Conservation (phyloP, 1,140 invertebrate genomes). For the Bombus impatiens region DNA sequence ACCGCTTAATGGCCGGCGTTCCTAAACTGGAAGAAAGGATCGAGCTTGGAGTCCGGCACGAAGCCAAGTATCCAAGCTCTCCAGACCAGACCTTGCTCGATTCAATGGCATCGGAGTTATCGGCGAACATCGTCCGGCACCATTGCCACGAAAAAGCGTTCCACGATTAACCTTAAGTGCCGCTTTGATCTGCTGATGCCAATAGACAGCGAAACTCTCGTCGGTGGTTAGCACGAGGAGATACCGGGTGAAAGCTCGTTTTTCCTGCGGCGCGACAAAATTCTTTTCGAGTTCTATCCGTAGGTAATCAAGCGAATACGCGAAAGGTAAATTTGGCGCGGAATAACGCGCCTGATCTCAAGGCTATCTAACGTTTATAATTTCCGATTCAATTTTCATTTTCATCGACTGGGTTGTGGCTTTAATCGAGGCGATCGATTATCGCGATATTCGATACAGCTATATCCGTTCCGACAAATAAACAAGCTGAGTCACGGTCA, state of each 20-base stretch:
- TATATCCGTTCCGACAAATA: not conserved
- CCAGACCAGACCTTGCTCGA: not conserved
- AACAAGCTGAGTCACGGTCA: not conserved
- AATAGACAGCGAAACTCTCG: not conserved
- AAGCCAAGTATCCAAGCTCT: conserved; percentile 32
- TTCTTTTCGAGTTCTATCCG: not conserved
- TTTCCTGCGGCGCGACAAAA: not conserved
- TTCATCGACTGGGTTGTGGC: not conserved
- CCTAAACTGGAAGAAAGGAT: conserved; percentile 54
- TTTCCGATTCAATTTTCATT: no score
- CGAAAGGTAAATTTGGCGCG: no score
- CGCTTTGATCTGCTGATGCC: conserved; percentile 30
- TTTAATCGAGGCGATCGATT: not conserved
- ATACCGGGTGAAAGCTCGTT: not conserved
- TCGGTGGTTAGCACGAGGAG: not conserved
- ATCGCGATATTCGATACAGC: not conserved
- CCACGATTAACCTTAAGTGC: conserved; percentile 60
- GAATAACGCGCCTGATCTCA: no score
- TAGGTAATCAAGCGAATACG: no score
- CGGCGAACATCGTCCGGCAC: conserved; percentile 43
- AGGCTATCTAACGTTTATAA: no score
- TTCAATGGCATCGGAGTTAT: conserved; percentile 52
- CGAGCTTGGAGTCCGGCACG: conserved; percentile 10
- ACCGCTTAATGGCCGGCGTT: conserved; percentile 58
- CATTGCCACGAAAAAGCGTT: conserved; percentile 63